These are phyloP conservation scores for Drosophila melanica DNA, from an alignment of 1,140 invertebrate genomes.

Conservation along the genomic window DNA sequence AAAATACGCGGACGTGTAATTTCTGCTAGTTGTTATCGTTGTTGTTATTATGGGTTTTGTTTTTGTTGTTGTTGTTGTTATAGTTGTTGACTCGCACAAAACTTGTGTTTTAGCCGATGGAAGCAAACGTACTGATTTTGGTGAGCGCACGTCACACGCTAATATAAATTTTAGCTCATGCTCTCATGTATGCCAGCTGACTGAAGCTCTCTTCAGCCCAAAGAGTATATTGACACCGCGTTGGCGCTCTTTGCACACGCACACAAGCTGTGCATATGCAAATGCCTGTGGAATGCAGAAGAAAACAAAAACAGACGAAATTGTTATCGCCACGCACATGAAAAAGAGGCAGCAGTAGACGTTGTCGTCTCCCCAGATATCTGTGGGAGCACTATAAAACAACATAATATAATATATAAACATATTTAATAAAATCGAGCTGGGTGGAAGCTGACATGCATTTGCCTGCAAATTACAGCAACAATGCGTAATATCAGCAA, in stretches of 20 bases:
- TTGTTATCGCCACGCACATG: constrained; percentile 33
- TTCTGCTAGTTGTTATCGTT: constrained; percentile 26
- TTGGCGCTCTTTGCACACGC: constrained; percentile 40
- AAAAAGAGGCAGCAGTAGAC: not conserved
- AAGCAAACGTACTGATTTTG: constrained; percentile 71
- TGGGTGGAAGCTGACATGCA: constrained; percentile 25
- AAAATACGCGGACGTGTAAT: constrained; percentile 64
- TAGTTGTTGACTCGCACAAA: constrained; percentile 53
- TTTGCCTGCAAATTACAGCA: constrained; percentile 12
- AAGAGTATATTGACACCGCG: constrained; percentile 16
- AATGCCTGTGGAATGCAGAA: constrained; percentile 32
- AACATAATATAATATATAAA: not conserved
- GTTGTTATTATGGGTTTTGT: constrained; percentile 36
- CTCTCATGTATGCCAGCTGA: constrained; percentile 36
- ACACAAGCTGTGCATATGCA: constrained; percentile 23
- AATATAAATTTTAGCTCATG: constrained; percentile 65
- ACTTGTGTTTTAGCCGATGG: constrained; percentile 66
- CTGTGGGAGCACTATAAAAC: not conserved
- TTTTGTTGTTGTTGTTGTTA: constrained; percentile 39
- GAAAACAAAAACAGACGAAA: constrained; percentile 25
- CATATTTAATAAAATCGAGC: constrained; percentile 11
- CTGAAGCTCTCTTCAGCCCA: constrained; percentile 11
- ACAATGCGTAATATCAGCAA: constrained; percentile 51
- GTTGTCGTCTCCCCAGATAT: constrained; percentile 5
- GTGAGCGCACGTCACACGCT: constrained; percentile 61